Evolutionary conservation across 2,797 vertebrate species (phyloP).

Genomic region (Limnodromus scolopaceus): DNA sequence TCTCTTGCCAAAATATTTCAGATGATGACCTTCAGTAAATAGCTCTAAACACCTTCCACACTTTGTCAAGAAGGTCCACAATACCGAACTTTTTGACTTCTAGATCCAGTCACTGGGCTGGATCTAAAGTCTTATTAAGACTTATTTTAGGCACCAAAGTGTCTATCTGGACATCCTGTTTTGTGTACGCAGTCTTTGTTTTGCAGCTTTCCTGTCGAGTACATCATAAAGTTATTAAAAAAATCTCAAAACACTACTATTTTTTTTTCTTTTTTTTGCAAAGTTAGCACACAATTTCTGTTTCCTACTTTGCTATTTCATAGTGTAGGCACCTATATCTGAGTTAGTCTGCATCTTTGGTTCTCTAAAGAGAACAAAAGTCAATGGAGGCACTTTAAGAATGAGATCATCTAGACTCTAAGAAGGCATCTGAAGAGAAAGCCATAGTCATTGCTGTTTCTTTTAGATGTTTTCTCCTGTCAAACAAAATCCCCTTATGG

Average conservation of each 20-base stretch:
- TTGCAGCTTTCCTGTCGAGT: not conserved
- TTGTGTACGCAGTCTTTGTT: not conserved
- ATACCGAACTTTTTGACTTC: not conserved
- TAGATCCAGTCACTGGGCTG: not conserved
- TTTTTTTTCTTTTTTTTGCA: not conserved
- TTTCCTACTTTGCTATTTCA: not conserved
- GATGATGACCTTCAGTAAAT: not conserved
- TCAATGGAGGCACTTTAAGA: not conserved
- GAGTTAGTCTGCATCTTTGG: not conserved
- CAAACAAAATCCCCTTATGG: not conserved
- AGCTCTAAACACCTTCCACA: not conserved
- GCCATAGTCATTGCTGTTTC: not conserved
- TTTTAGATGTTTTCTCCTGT: not conserved
- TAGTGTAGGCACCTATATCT: not conserved
- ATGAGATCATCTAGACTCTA: not conserved
- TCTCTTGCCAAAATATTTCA: not conserved
- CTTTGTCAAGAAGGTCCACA: not conserved
- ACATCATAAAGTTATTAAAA: not conserved
- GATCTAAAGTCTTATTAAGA: not conserved
- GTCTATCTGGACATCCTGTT: not conserved
- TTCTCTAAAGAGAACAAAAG: not conserved
- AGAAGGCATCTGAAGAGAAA: not conserved
- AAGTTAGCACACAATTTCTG: not conserved
- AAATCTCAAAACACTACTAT: not conserved
- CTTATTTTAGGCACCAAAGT: not conserved